A percentile compares a stretch with the other conserved stretches of the same genome.
phyloP scores from a whole-genome alignment of 2,113 vertebrate genomes.

The Sorex araneus region DNA sequence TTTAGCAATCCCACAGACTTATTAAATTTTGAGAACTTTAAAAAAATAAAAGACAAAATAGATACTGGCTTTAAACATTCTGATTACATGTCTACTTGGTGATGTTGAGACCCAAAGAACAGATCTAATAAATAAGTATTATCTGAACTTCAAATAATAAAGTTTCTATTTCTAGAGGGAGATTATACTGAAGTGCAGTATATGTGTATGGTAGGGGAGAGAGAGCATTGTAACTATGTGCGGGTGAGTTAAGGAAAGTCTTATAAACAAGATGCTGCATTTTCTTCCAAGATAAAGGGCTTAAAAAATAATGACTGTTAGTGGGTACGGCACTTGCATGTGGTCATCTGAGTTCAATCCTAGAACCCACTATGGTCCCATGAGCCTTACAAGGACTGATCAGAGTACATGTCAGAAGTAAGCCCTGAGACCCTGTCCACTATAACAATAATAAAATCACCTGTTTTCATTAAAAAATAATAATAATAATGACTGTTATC shows the following conservation, averaged over 20 bases:
- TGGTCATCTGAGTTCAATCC: no score
- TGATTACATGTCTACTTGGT: background rate
- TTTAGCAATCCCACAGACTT: fast-evolving
- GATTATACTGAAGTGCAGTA: background rate
- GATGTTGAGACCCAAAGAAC: background rate
- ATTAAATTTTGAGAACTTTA: background rate
- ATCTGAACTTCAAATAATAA: background rate
- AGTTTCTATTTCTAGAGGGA: background rate
- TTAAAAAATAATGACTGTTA: background rate
- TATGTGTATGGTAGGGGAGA: fast-evolving
- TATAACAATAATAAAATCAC: no score
- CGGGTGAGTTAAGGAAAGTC: background rate
- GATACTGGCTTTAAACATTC: background rate
- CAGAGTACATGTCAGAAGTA: no score
- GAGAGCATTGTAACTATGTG: background rate
- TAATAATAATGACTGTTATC: no score
- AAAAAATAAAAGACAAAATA: background rate
- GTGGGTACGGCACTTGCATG: no score
- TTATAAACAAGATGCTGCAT: background rate
- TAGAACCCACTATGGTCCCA: no score
- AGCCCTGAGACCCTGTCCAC: no score
- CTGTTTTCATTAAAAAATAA: no score
- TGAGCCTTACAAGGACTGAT: no score
- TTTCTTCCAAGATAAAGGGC: background rate
- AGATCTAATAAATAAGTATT: background rate